Conservation (phyloP, 2,113 vertebrate species). For the Bambusicola thoracicus region DNA sequence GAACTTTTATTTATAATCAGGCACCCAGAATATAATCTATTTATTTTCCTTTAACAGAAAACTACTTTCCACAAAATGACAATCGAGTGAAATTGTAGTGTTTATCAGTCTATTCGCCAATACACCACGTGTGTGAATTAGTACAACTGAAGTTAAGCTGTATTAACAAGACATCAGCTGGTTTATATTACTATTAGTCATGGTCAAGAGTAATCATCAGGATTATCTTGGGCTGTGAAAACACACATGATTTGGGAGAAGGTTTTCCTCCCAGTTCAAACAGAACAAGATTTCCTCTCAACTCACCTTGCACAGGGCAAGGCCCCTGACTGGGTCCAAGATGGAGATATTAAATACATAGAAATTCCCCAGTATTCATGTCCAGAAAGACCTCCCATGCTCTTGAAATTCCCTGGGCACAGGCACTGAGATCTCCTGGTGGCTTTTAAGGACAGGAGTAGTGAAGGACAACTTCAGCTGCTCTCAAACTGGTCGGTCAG, state of each 20-base stretch:
- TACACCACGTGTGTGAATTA: not conserved
- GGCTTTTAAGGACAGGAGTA: not conserved
- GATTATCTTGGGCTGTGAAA: not conserved
- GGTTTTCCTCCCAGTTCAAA: not conserved
- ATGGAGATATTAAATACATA: not conserved
- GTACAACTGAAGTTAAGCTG: not conserved
- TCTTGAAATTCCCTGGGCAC: not conserved
- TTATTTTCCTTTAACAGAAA: conserved; percentile 9
- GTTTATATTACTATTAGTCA: not conserved
- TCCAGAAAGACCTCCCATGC: not conserved
- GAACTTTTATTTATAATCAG: conserved; percentile 5
- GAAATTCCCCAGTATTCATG: not conserved
- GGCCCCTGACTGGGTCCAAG: not conserved
- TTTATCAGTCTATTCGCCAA: not conserved
- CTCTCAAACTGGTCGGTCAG: not conserved
- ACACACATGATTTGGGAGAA: accelerated
- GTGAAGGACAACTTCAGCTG: not conserved
- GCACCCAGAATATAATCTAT: not conserved
- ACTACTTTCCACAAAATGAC: not conserved
- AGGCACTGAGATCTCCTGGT: not conserved
- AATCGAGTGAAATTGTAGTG: not conserved
- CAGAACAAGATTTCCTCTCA: not conserved
- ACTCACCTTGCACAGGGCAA: not conserved
- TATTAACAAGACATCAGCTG: not conserved
- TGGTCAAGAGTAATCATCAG: not conserved